These are phyloP conservation scores for Sarcoramphus papa DNA, from an alignment of 2,797 vertebrate genomes.

Conservation along the genomic window DNA sequence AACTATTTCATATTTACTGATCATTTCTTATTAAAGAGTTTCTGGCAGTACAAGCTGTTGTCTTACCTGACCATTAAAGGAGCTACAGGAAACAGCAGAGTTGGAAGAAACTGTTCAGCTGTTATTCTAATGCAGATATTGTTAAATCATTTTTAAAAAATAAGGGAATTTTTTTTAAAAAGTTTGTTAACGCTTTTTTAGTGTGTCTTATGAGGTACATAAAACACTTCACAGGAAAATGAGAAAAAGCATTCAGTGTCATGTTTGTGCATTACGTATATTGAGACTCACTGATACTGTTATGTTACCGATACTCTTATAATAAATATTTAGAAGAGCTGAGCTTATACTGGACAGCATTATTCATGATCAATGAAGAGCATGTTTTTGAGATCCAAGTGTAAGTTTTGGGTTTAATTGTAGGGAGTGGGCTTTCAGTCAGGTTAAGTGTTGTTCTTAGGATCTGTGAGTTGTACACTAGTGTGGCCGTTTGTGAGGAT, in stretches of 20 bases:
- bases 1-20: neutral
- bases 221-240: neutral
- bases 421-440: neutral
- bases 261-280: fast-evolving
- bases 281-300: neutral
- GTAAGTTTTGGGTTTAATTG: neutral
- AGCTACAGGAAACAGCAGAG: neutral
- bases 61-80: neutral
- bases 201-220: neutral
- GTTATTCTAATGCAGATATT: neutral
- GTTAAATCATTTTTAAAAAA: neutral
- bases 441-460: neutral
- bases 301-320: fast-evolving
- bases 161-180: neutral
- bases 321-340: neutral
- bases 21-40: conserved; percentile 7
- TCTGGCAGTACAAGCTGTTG: neutral
- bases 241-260: neutral
- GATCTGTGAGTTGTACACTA: neutral
- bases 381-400: neutral
- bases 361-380: neutral
- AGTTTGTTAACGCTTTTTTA: neutral
- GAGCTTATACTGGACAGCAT: neutral
- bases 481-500: neutral
- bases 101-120: neutral